These are phyloP conservation scores for Danio rerio DNA, from an alignment of 2,113 vertebrate species.

Conservation along the genomic window DNA sequence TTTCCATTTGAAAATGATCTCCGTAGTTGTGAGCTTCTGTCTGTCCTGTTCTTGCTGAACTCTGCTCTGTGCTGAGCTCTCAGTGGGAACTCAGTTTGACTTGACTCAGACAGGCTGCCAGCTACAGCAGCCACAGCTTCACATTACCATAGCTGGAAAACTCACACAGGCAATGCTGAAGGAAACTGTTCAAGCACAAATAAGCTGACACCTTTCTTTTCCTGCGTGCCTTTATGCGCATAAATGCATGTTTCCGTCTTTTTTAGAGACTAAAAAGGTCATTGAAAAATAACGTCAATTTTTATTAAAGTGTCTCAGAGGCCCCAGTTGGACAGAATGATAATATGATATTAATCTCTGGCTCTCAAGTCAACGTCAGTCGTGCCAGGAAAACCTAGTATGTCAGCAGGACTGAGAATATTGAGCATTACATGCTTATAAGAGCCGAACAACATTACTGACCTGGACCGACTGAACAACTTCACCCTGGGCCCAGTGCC, in stretches of 20 bases:
- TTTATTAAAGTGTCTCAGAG: constrained; percentile 24
- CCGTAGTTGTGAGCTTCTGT: constrained; percentile 21
- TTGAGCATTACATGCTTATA: constrained; percentile 47
- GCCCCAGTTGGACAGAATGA: constrained; percentile 60
- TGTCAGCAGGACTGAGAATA: constrained; percentile 41
- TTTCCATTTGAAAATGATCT: constrained; percentile 13
- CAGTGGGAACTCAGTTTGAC: constrained; percentile 8
- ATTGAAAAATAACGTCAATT: constrained; percentile 36
- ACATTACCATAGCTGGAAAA: constrained; percentile 70
- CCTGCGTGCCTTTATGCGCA: background rate
- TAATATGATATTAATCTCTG: constrained; percentile 49
- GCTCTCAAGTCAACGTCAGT: constrained; percentile 9
- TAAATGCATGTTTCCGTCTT: background rate
- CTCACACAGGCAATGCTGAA: constrained; percentile 58
- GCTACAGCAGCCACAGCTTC: constrained; percentile 62
- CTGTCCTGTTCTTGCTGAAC: background rate
- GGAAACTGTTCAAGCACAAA: constrained; percentile 20
- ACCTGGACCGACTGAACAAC: constrained; percentile 46
- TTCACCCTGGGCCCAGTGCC: constrained; percentile 38
- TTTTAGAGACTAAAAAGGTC: background rate
- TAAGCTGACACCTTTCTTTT: constrained; percentile 1
- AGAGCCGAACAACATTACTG: constrained; percentile 37
- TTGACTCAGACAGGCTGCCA: constrained; percentile 60
- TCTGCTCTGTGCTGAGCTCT: constrained; percentile 21
- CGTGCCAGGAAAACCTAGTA: constrained; percentile 43